phyloP scores from a whole-genome alignment of 2,797 vertebrate species.

The Tadarida brasiliensis region DNA sequence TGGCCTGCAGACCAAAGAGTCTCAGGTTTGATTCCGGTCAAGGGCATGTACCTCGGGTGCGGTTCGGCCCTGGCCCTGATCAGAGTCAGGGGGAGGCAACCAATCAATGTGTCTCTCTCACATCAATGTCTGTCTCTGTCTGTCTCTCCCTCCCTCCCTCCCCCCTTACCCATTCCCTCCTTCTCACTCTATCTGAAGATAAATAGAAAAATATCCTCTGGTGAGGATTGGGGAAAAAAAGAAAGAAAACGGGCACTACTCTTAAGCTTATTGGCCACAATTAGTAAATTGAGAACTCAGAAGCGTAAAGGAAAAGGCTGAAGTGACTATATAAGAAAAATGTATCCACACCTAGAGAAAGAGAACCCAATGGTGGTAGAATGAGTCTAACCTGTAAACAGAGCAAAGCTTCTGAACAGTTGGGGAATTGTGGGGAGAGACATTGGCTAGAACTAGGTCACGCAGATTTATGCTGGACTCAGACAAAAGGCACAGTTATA shows the following conservation, averaged over 20 bases:
- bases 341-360: not conserved
- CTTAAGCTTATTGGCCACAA: not conserved
- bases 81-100: too few species aligned
- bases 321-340: not conserved
- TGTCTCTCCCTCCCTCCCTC: too few species aligned
- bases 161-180: too few species aligned
- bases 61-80: too few species aligned
- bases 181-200: too few species aligned
- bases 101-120: too few species aligned
- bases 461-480: not conserved
- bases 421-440: not conserved
- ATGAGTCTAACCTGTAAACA: not conserved
- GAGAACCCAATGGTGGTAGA: not conserved
- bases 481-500: not conserved
- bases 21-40: too few species aligned
- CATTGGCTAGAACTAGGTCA: not conserved
- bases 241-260: not conserved
- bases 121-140: too few species aligned
- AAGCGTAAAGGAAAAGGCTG: not conserved
- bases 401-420: not conserved
- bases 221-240: too few species aligned
- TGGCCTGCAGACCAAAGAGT: too few species aligned
- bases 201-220: too few species aligned
- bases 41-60: too few species aligned
- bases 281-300: constrained; percentile 37